Conservation (phyloP, 2,888 invertebrate genomes). For the Carpatolechia fugitivella region DNA sequence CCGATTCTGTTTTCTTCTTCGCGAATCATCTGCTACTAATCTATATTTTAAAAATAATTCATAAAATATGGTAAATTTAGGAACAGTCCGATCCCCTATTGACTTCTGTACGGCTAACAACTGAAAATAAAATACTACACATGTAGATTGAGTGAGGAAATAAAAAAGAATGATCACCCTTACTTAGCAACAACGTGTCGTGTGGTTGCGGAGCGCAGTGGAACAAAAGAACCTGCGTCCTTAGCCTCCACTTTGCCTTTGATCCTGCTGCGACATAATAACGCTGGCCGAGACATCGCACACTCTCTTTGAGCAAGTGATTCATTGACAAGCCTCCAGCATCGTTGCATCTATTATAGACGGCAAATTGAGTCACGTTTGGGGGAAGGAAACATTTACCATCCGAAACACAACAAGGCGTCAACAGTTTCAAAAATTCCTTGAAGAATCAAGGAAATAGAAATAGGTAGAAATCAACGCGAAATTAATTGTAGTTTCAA, state of each 20-base stretch:
- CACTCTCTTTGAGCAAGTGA: not conserved
- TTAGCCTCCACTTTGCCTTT: conserved; percentile 2
- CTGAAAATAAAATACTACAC: conserved; percentile 17
- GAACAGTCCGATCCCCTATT: not conserved
- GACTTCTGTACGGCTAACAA: conserved; percentile 23
- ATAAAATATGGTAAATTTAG: no score
- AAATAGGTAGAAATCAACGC: no score
- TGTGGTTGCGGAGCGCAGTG: not conserved
- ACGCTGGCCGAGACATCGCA: not conserved
- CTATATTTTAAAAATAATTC: no score
- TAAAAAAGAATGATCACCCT: conserved; percentile 16
- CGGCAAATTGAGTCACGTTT: not conserved
- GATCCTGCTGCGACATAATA: not conserved
- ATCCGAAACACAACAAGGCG: not conserved
- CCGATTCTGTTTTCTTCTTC: no score
- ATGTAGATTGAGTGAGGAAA: conserved; percentile 17
- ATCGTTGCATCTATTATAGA: not conserved
- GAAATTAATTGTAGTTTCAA: not conserved
- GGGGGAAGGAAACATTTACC: not conserved
- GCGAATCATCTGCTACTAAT: no score
- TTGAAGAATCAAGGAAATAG: no score
- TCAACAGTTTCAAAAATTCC: not conserved
- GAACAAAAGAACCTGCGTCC: not conserved
- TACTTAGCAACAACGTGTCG: not conserved
- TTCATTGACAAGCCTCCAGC: conserved; percentile 1